These are phyloP conservation scores for Eristalis pertinax DNA, from an alignment of 2,888 invertebrate species.

Conservation along the genomic window DNA sequence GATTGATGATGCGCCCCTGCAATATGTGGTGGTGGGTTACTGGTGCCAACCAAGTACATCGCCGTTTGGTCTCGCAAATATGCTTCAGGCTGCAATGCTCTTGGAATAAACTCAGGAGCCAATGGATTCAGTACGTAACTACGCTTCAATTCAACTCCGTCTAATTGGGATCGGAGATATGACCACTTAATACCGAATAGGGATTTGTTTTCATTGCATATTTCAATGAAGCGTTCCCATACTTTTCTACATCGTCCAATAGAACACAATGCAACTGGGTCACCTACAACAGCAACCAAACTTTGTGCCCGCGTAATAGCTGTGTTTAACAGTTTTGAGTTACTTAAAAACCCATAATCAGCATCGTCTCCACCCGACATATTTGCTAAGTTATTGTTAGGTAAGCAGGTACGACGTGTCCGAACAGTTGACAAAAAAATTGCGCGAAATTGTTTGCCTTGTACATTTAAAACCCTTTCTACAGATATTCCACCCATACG, in stretches of 20 bases:
- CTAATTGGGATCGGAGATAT: constrained; percentile 85
- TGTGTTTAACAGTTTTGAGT: constrained; percentile 90
- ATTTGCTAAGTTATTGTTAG: constrained; percentile 78
- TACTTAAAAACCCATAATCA: constrained; percentile 91
- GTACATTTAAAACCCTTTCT: constrained; percentile 91
- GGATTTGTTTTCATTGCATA: constrained; percentile 87
- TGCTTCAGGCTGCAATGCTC: constrained; percentile 82
- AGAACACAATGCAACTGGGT: constrained; percentile 91
- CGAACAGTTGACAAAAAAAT: constrained; percentile 89
- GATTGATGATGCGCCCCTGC: constrained; percentile 74
- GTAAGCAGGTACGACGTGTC: constrained; percentile 87
- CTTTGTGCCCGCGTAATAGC: constrained; percentile 92
- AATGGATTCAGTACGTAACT: constrained; percentile 90
- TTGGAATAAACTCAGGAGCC: constrained; percentile 90
- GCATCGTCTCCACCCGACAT: constrained; percentile 82
- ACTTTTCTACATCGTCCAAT: constrained; percentile 90
- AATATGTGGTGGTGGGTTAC: constrained; percentile 53
- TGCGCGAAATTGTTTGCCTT: constrained; percentile 93
- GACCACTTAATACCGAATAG: constrained; percentile 88
- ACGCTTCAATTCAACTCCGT: constrained; percentile 88
- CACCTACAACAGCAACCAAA: constrained; percentile 91
- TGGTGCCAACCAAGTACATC: constrained; percentile 76
- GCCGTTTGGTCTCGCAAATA: constrained; percentile 81
- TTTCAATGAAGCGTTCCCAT: constrained; percentile 90
- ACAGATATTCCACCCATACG: constrained; percentile 89